phyloP scores from a whole-genome alignment of 2,797 vertebrate genomes.

The Notoglanidium macrostoma region DNA sequence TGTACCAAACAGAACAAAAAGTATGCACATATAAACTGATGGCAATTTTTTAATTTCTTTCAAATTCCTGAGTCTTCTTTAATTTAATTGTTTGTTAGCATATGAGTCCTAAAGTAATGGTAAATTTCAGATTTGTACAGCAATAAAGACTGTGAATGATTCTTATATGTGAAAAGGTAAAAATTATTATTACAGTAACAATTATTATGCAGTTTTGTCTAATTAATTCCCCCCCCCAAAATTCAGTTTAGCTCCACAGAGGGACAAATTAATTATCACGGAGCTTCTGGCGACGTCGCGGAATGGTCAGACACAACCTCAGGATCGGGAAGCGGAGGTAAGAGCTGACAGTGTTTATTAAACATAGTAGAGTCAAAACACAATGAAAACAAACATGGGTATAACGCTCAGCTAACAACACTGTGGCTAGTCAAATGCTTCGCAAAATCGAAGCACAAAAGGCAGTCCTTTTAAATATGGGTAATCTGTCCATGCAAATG shows the following conservation, averaged over 20 bases:
- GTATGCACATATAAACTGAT: not conserved
- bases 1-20: no score
- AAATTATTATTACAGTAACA: not conserved
- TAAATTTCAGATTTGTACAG: not conserved
- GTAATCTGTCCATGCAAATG: no score
- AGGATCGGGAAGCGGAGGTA: no score
- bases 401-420: no score
- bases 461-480: no score
- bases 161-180: not conserved
- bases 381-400: no score
- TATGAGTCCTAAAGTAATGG: not conserved
- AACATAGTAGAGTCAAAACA: no score
- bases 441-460: no score
- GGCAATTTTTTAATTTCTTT: not conserved
- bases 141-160: not conserved
- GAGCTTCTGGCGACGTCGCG: no score
- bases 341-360: no score
- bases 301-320: no score
- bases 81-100: not conserved
- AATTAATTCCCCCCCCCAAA: not conserved
- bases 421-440: no score
- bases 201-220: not conserved
- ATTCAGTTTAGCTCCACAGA: slow-evolving; percentile 8
- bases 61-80: not conserved
- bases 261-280: not conserved